Conservation (phyloP, 2,113 vertebrate species). For the Cyphomyrus discorhynchus region DNA sequence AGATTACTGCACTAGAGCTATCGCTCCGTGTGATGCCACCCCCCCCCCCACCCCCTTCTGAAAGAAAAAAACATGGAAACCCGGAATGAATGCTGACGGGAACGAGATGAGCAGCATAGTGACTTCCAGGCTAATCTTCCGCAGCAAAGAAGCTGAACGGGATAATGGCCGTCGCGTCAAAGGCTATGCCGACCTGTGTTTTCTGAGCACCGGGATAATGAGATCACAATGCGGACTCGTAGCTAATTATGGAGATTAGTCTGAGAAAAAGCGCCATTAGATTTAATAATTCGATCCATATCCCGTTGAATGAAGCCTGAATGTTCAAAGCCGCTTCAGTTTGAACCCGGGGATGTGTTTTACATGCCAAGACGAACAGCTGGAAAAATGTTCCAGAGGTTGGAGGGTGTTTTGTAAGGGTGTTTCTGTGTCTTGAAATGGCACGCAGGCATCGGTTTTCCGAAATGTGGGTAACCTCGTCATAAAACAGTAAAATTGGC, state of each 20-base stretch:
- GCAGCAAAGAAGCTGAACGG: neutral
- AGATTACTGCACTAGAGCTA: neutral
- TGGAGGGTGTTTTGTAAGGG: neutral
- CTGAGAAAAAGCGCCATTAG: slow-evolving; percentile 36
- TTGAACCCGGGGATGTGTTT: slow-evolving; percentile 44
- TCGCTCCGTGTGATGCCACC: neutral
- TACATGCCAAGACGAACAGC: slow-evolving; percentile 45
- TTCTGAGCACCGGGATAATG: slow-evolving; percentile 40
- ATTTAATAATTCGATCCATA: slow-evolving; percentile 40
- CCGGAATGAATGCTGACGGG: neutral
- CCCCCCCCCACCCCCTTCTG: neutral
- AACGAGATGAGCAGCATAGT: neutral
- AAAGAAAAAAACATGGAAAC: slow-evolving; percentile 3
- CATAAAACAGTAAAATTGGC: neutral
- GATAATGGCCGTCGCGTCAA: slow-evolving; percentile 12
- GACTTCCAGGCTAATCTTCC: slow-evolving; percentile 1
- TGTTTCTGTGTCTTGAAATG: neutral
- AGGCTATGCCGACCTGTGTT: slow-evolving; percentile 25
- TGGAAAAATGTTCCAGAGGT: slow-evolving; percentile 23
- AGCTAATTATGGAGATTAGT: slow-evolving; percentile 51
- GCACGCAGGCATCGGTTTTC: neutral
- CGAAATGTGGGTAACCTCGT: neutral
- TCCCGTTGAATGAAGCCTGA: slow-evolving; percentile 46
- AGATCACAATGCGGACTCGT: slow-evolving; percentile 47
- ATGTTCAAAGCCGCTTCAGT: slow-evolving; percentile 50